Evolutionary conservation across 2,113 vertebrate species (phyloP), one percentile per base, ranked within the genome.

Genomic region (Chaetops frenatus): DNA sequence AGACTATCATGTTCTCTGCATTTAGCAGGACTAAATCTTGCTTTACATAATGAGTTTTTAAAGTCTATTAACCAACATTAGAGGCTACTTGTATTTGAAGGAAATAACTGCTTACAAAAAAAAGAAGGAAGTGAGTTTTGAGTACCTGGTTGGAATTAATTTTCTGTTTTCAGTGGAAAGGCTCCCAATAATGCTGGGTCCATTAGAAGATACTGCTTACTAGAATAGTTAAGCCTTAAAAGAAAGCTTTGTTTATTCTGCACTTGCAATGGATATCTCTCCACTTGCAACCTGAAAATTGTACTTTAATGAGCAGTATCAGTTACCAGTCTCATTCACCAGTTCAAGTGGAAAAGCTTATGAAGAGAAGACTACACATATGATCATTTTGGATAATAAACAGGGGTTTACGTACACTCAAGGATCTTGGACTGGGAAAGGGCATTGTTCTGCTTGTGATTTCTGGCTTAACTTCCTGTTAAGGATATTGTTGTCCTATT

Each of bases 231-330:
- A 44, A 57, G 33, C 36, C 36, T 58, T 45, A 48, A 70, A 78
- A 80, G 36, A 69, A 89, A 90, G 36, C 50, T 90, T 47, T 88
- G 40, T 40, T 91, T 67, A 60, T 84, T 61, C 44, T 81, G 44
- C 66, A 73, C 15, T 66, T 73, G 88, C 50, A 96, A 95, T 8
- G 12, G 66, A 95, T 80, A 81, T 54, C 78, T 56, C 40, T 54
- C 13, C n/a, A 64, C 21, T 28, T 81, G 25, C 60, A 81, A 66
- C 36, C 53, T 81, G 79, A 66, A 73, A 57, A 91, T 90, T 81
- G 77, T 14, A 88, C 21, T 94, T 96, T 94, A 95, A 96, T 94
- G 72, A 96, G 88, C 36, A 60, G n/a, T 86, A 88, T 94, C 85
- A 27, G 51, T 96, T 97, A 80, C 95, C 35, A 67, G 33, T 28